Evolutionary conservation across 2,113 vertebrate species (phyloP).

Genomic region (Hippocampus comes): DNA sequence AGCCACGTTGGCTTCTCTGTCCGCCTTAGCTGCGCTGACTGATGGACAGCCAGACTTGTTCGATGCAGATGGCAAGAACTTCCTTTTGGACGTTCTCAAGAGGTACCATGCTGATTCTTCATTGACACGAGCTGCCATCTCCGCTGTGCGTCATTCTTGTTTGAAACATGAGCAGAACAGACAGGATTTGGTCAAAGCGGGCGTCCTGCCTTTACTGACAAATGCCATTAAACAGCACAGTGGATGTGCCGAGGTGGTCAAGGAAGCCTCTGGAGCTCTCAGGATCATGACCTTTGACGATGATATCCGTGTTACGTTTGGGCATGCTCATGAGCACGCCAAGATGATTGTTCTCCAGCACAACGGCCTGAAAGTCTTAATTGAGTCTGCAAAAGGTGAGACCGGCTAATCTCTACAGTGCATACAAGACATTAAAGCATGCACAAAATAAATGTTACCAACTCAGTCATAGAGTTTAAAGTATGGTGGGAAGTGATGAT

Average conservation of each 20-base stretch:
- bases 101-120: conserved; percentile 30
- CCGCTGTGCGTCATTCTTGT: conserved; percentile 76
- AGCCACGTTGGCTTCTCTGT: conserved; percentile 50
- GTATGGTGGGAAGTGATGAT: not conserved
- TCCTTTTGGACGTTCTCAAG: conserved; percentile 72
- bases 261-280: conserved; percentile 75
- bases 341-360: conserved; percentile 89
- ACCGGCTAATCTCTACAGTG: not conserved
- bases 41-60: conserved; percentile 92
- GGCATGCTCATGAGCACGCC: conserved; percentile 87
- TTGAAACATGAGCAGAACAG: conserved; percentile 91
- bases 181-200: conserved; percentile 80
- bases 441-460: too few relatives aligned
- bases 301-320: conserved; percentile 87
- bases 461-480: too few relatives aligned
- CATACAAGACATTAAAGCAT: too few relatives aligned
- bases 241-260: conserved; percentile 66
- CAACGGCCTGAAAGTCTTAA: conserved; percentile 80
- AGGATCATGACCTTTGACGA: conserved; percentile 91
- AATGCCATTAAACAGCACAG: conserved; percentile 66
- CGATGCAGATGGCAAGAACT: conserved; percentile 72
- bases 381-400: conserved; percentile 87
- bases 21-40: conserved; percentile 72
- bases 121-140: conserved; percentile 61
- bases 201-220: conserved; percentile 75